Evolutionary conservation across 1,140 invertebrate genomes (phyloP).

Genomic region (Achroia grisella): DNA sequence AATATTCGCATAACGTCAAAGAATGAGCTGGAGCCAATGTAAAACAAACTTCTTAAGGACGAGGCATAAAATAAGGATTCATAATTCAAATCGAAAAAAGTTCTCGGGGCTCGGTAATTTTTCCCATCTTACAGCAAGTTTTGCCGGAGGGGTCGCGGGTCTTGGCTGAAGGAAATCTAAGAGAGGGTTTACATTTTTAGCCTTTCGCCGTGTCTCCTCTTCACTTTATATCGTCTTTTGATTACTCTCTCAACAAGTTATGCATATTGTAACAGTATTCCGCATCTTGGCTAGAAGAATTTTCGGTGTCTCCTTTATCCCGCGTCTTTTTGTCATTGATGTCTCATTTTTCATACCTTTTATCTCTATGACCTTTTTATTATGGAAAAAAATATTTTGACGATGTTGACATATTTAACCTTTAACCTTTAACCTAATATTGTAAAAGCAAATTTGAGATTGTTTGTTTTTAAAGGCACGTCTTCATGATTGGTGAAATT

Average conservation of each 20-base stretch:
- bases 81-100: constrained; percentile 74
- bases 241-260: constrained; percentile 73
- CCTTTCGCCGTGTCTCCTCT: constrained; percentile 67
- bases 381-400: constrained; percentile 48
- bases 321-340: constrained; percentile 47
- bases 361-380: constrained; percentile 45
- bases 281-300: constrained; percentile 48
- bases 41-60: constrained; percentile 63
- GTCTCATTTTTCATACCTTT: constrained; percentile 58
- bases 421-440: no score
- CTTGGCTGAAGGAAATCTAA: constrained; percentile 59
- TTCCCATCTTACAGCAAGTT: constrained; percentile 70
- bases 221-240: constrained; percentile 72
- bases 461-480: no score
- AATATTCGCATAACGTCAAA: constrained; percentile 51
- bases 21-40: constrained; percentile 54
- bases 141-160: constrained; percentile 57
- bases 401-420: constrained; percentile 15
- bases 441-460: no score
- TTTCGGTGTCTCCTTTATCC: constrained; percentile 53
- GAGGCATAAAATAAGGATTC: constrained; percentile 70
- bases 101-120: constrained; percentile 65
- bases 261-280: constrained; percentile 69
- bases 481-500: no score
- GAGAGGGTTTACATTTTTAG: constrained; percentile 70